Evolutionary conservation across 2,113 vertebrate genomes (phyloP), one percentile per base, ranked within the genome.

Genomic region (Odobenus rosmarus): DNA sequence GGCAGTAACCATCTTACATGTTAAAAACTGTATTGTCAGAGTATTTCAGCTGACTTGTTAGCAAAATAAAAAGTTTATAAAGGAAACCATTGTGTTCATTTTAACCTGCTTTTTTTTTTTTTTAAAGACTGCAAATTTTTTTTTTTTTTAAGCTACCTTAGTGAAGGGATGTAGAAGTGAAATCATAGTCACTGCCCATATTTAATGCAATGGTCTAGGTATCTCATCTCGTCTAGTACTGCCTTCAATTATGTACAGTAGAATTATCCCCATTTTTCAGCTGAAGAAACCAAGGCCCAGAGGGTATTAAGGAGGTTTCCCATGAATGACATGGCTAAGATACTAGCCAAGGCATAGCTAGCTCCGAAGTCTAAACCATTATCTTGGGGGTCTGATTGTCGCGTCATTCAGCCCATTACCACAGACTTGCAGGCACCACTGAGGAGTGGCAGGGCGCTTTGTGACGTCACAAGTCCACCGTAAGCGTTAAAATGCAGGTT

Each of bases 211-310:
- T 74, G 62, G 46, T 80, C 36, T 90, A 49, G 10, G 49, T 69
- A 51, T 87, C 94, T 94, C 36, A 36, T 69, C 59, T 93, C n/a
- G 36, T 64, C 86, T 93, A 62, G 80, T 88, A 39, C 28, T 39
- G 33, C 57, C 15, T 42, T 93, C 39, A 90, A 0, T 87, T 89
- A 59, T 77, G 16, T 77, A 24, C 5, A 69, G 9, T 57, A 14
- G 51, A 88, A 57, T 85, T 39, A 79, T 71, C 76, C 92, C 51
- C 28, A 53, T 76, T 88, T 81, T 92, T 88, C 24, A 93, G 26
- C 76, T 49, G 31, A 86, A 59, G 74, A 88, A 77, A 21, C 36
- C 16, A 33, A 93, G 18, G 10, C 18, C 42, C 33, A 84, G 77
- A 72, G 28, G 31, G 31, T 67, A 14, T 96, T 85, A 61, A 76